phyloP scores from a whole-genome alignment of 2,113 vertebrate species.

The Ovis aries region DNA sequence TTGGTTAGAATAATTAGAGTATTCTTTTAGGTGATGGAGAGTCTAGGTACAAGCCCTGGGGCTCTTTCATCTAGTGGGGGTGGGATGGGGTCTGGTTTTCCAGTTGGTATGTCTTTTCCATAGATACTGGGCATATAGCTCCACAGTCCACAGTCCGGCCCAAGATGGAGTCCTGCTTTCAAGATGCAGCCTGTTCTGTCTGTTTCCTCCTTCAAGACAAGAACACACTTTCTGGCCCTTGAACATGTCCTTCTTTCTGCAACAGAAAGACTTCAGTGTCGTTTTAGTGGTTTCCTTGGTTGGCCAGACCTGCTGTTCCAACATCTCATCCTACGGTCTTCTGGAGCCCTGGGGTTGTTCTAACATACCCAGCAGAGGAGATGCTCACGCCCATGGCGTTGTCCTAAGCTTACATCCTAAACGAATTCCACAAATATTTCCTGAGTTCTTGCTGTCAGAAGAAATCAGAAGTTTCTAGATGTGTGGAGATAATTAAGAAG shows the following conservation, averaged over 20 bases:
- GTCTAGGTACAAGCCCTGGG: background rate
- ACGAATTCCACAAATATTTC: background rate
- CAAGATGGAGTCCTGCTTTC: background rate
- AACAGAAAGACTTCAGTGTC: background rate
- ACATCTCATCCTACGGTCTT: background rate
- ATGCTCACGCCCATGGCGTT: background rate
- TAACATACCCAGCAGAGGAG: background rate
- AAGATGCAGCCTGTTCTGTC: background rate
- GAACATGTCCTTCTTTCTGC: background rate
- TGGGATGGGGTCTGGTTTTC: background rate
- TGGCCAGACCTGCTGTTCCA: background rate
- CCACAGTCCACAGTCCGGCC: background rate
- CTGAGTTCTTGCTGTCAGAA: background rate
- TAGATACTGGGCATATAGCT: background rate
- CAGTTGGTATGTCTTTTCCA: background rate
- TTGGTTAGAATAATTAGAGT: background rate
- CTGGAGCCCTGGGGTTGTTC: background rate
- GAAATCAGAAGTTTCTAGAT: background rate
- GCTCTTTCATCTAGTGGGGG: accelerated
- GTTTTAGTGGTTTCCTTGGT: background rate
- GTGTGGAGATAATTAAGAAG: background rate
- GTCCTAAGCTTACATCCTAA: background rate
- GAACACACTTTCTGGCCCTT: background rate
- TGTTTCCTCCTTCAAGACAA: background rate
- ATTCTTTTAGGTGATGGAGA: background rate